Evolutionary conservation across 1,140 invertebrate genomes (phyloP), one percentile per base, ranked within the genome.

Genomic region (Habropoda laboriosa): DNA sequence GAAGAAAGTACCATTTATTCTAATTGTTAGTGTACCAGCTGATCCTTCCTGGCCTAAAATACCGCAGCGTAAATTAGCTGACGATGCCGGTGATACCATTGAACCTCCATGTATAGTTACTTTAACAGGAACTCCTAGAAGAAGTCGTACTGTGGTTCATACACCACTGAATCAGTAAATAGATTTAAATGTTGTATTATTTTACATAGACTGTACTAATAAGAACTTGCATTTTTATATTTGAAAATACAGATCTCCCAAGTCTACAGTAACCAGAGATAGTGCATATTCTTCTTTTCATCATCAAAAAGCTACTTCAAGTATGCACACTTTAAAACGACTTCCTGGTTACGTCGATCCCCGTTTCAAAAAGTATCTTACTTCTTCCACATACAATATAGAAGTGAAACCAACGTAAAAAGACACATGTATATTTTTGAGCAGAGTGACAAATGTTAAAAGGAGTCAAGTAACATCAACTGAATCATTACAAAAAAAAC

Each of bases 21-120:
- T 51, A 38, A 55, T 79, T 6, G 13, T 81, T 81, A 92, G 92
- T 70, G 73, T 92, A 64, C 91, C 91, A n/a, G 82, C 83, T 13
- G 91, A 93, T 82, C 89, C 89, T 18, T 91, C 90, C 12, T 93
- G 91, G 91, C 92, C 91, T 24, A 92, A 92, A 89, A 90, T 93
- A 81, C 91, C 91, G 7, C 64, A 67, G 38, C 89, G 91, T 38
- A 91, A 83, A 83, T 77, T 85, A 67, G 71, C 58, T 1, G 82
- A 90, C 63, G 86, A 89, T 60, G 51, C 79, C 10, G 75, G 78
- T 18, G 88, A 88, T 58, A 76, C 89, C 27, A 89, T 88, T 42
- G 81, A 90, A 80, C 88, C 89, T 74, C 87, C 90, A 0, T 91
- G 86, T 24, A 76, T 91, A 27, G 80, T 92, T 16, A 87, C 89